Percentiles rank a stretch among this genome's conserved stretches.
phyloP scores from a whole-genome alignment of 2,888 invertebrate genomes.

The Agrochola lota region DNA sequence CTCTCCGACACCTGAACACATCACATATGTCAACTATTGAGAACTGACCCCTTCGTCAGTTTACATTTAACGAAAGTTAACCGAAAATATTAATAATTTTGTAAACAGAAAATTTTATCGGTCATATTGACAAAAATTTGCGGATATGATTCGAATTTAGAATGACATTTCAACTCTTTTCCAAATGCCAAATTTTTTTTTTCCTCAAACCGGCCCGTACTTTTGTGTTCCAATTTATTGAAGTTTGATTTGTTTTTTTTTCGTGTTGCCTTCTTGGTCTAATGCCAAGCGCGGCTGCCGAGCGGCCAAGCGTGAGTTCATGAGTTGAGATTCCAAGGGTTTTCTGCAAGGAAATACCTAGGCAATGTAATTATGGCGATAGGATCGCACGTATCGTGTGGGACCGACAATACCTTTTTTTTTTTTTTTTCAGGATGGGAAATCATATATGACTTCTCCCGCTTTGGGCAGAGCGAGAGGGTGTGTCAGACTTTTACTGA shows the following conservation, averaged over 20 bases:
- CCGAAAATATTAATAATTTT: slow-evolving; percentile 16
- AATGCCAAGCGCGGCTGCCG: slow-evolving; percentile 44
- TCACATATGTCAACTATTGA: slow-evolving; percentile 49
- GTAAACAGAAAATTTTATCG: slow-evolving; percentile 17
- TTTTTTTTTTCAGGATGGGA: too few relatives aligned
- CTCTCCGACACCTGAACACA: slow-evolving; percentile 70
- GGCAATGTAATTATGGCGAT: slow-evolving; percentile 16
- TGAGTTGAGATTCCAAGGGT: slow-evolving; percentile 23
- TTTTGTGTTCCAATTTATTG: background rate
- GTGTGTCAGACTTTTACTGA: too few relatives aligned
- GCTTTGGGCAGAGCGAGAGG: too few relatives aligned
- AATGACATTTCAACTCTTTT: slow-evolving; percentile 41
- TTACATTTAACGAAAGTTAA: slow-evolving; percentile 32
- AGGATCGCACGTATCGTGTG: background rate
- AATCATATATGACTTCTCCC: too few relatives aligned
- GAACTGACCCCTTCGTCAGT: slow-evolving; percentile 11
- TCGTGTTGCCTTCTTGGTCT: slow-evolving; percentile 41
- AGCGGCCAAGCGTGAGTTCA: slow-evolving; percentile 27
- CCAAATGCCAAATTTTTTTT: slow-evolving; percentile 16
- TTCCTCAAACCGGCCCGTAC: slow-evolving; percentile 26
- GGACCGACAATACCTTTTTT: too few relatives aligned
- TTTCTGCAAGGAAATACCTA: slow-evolving; percentile 48
- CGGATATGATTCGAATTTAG: slow-evolving; percentile 48
- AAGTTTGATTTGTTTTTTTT: slow-evolving; percentile 28
- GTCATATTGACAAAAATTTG: slow-evolving; percentile 52